Evolutionary conservation across 2,797 vertebrate genomes (phyloP).

Genomic region (Epinephelus malabaricus): DNA sequence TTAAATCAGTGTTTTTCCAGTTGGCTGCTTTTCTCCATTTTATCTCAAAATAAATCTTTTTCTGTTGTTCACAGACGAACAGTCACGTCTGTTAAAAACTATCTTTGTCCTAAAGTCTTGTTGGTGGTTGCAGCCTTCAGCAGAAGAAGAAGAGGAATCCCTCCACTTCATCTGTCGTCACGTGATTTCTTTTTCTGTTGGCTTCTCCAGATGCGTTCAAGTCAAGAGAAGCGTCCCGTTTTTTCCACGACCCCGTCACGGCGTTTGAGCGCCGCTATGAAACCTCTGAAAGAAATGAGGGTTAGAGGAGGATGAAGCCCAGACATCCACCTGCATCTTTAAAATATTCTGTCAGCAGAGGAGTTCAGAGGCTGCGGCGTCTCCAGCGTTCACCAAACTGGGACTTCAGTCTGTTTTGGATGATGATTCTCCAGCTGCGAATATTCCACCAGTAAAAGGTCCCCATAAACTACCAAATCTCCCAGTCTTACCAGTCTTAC

Average conservation of each 20-base stretch:
- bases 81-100: too few relatives aligned
- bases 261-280: not conserved
- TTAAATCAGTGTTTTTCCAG: conserved; percentile 4
- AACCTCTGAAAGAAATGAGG: not conserved
- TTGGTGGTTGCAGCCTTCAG: not conserved
- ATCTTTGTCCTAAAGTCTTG: too few relatives aligned
- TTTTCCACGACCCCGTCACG: too few relatives aligned
- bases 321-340: not conserved
- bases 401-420: not conserved
- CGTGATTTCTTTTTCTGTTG: not conserved
- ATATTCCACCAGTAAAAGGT: not conserved
- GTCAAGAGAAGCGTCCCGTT: not conserved
- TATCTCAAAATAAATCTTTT: not conserved
- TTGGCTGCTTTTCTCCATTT: not conserved
- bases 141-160: not conserved
- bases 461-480: not conserved
- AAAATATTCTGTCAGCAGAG: not conserved
- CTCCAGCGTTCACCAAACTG: too few relatives aligned
- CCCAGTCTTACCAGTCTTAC: not conserved
- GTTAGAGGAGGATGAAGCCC: not conserved
- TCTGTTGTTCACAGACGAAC: too few relatives aligned
- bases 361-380: too few relatives aligned
- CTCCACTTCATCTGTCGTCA: not conserved
- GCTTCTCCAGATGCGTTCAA: not conserved
- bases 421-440: not conserved